Percentiles rank a stretch among this genome's conserved stretches.
phyloP scores from a whole-genome alignment of 2,797 vertebrate genomes.

The Aythya fuligula region DNA sequence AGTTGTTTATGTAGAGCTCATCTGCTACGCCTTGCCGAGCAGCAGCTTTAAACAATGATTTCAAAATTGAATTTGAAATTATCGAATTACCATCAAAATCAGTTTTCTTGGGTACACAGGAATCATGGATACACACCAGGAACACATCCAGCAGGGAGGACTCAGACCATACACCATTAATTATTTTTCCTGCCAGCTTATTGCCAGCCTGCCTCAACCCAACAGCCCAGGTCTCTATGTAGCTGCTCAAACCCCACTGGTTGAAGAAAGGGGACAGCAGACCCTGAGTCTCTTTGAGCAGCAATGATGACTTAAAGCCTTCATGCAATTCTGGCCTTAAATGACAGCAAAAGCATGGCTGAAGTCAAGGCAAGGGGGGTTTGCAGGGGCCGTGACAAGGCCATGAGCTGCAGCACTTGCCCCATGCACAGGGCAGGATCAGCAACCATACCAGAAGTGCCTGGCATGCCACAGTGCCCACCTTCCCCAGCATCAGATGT shows the following conservation, averaged over 20 bases:
- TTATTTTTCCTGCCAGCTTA: background rate
- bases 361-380: fast-evolving
- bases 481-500: too few species aligned
- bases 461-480: fast-evolving
- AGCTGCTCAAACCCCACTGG: background rate
- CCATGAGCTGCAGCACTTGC: background rate
- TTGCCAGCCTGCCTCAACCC: background rate
- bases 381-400: background rate
- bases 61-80: background rate
- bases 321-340: background rate
- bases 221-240: background rate
- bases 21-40: background rate
- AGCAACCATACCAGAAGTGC: background rate
- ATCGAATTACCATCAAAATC: background rate
- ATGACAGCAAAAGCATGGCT: background rate
- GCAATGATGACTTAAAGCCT: background rate
- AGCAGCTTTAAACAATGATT: background rate
- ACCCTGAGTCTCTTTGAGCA: background rate
- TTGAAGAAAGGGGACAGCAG: background rate
- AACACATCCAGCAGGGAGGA: fast-evolving
- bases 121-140: background rate
- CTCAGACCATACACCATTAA: fast-evolving
- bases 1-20: background rate
- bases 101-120: background rate
- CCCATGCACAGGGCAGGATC: fast-evolving